phyloP scores from a whole-genome alignment of 2,113 vertebrate species.

The Pica pica region DNA sequence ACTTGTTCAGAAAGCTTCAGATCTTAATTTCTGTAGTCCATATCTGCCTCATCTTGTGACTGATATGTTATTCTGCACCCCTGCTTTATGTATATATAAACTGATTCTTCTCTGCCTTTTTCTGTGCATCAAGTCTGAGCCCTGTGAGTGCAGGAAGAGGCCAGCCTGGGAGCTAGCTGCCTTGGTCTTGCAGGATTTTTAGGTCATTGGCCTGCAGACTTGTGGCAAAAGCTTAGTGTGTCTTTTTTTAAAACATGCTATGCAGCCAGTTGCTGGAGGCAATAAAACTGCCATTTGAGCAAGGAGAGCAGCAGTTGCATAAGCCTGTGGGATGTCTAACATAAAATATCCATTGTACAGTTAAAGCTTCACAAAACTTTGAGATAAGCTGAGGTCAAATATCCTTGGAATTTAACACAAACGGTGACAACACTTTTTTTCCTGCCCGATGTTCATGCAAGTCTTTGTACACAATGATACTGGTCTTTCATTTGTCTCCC shows the following conservation, averaged over 20 bases:
- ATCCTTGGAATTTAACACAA: neutral
- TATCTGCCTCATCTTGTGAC: neutral
- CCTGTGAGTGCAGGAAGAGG: neutral
- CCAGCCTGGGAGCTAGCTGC: neutral
- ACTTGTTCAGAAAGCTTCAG: neutral
- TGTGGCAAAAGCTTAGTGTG: neutral
- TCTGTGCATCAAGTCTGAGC: neutral
- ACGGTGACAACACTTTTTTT: neutral
- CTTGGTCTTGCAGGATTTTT: neutral
- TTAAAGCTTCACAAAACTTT: neutral
- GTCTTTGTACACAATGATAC: neutral
- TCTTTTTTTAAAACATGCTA: neutral
- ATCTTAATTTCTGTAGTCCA: neutral
- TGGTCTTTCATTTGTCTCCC: neutral
- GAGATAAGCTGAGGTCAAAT: neutral
- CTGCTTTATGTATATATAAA: neutral
- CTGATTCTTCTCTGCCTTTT: neutral
- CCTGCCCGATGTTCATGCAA: neutral
- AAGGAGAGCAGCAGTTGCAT: neutral
- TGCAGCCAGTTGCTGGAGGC: neutral
- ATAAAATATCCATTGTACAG: neutral
- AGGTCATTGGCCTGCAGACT: neutral
- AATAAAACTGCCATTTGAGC: neutral
- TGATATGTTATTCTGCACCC: neutral
- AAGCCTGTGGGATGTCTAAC: neutral